Conservation (phyloP, 1,140 invertebrate genomes). For the Macrosteles quadrilineatus region DNA sequence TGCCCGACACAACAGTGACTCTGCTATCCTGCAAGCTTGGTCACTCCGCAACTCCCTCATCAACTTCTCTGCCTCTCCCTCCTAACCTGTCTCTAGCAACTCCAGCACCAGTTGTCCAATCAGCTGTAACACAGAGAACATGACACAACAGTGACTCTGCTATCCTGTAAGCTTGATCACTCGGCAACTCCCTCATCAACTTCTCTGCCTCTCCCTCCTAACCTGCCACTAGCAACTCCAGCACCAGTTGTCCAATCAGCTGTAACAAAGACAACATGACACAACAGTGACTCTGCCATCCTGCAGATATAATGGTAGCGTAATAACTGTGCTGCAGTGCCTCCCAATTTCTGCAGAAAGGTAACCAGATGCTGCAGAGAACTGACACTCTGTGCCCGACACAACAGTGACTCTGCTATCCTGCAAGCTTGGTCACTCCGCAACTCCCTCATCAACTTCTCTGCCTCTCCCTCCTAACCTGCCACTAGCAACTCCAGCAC, state of each 20-base stretch:
- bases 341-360: not conserved
- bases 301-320: slow-evolving; percentile 45
- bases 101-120: slow-evolving; percentile 4
- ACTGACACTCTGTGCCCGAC: not conserved
- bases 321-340: not conserved
- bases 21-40: slow-evolving; percentile 8
- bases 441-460: not conserved
- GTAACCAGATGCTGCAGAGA: not conserved
- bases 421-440: not conserved
- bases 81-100: slow-evolving; percentile 14
- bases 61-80: not conserved
- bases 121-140: slow-evolving; percentile 27
- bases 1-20: not conserved
- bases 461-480: not conserved
- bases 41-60: not conserved
- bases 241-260: slow-evolving; percentile 14
- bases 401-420: slow-evolving; percentile 9
- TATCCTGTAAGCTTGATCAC: slow-evolving; percentile 3
- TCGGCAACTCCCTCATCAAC: not conserved
- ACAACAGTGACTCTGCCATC: slow-evolving; percentile 28
- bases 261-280: no score
- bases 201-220: not conserved
- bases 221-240: slow-evolving; percentile 9
- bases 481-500: slow-evolving; percentile 11
- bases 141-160: not conserved